A percentile compares a stretch with the other conserved stretches of the same genome.
Conservation (phyloP, 2,113 vertebrate genomes). For the Litocranius walleri region DNA sequence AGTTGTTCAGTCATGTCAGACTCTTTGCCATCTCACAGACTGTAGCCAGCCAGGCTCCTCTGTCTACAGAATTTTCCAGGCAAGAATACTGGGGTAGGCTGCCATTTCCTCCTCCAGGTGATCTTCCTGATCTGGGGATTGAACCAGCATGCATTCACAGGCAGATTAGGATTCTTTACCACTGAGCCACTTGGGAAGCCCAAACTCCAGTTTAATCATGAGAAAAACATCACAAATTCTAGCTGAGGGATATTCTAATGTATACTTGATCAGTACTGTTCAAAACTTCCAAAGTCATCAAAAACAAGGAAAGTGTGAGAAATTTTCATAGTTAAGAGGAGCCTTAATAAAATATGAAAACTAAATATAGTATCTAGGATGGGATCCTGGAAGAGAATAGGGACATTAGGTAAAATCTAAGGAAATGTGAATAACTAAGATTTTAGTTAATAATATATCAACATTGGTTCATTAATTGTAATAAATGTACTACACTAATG, state of each 20-base stretch:
- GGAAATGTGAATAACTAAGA: neutral
- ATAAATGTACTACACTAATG: neutral
- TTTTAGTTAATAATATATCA: neutral
- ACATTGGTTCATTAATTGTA: neutral
- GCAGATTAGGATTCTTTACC: neutral
- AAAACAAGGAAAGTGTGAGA: neutral
- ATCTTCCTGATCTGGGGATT: neutral
- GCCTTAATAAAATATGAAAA: neutral
- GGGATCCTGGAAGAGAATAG: neutral
- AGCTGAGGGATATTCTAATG: neutral
- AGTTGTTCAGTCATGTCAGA: neutral
- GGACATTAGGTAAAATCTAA: neutral
- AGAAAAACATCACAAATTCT: neutral
- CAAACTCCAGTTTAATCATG: neutral
- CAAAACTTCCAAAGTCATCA: neutral
- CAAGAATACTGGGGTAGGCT: neutral
- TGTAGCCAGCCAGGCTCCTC: neutral
- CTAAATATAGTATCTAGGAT: neutral
- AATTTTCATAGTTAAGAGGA: neutral
- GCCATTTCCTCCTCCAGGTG: neutral
- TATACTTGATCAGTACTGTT: neutral
- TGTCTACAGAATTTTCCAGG: neutral
- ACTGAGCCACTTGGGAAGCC: neutral
- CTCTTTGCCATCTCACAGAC: neutral
- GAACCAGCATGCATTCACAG: neutral